These are phyloP conservation scores for Orius insidiosus DNA, from an alignment of 1,140 invertebrate species.

Conservation along the genomic window DNA sequence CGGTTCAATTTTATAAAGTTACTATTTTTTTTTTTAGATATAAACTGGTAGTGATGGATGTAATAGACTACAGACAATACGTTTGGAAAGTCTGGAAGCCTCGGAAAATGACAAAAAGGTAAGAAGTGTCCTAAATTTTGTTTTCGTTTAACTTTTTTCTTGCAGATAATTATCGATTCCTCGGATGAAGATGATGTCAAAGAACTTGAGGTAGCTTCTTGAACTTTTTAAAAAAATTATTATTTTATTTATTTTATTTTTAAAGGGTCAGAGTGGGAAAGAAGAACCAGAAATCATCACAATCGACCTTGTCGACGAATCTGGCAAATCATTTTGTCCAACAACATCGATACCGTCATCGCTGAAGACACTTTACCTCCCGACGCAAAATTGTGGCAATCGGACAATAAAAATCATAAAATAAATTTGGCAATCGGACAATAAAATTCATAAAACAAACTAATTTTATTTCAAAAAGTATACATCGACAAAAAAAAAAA, in stretches of 20 bases:
- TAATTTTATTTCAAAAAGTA: too few species aligned
- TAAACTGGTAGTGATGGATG: conserved; percentile 53
- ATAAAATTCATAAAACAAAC: too few species aligned
- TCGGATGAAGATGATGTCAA: too few species aligned
- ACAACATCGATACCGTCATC: background rate
- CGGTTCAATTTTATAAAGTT: too few species aligned
- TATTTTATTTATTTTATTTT: too few species aligned
- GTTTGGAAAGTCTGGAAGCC: conserved; percentile 60
- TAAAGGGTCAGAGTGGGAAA: too few species aligned
- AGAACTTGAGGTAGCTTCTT: too few species aligned
- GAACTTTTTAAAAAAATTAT: too few species aligned
- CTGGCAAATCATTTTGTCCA: conserved; percentile 6
- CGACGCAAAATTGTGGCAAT: conserved; percentile 10
- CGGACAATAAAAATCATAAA: background rate
- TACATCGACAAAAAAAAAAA: too few species aligned
- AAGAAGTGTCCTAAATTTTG: too few species aligned
- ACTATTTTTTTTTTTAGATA: conserved; percentile 42
- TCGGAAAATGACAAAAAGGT: conserved; percentile 27
- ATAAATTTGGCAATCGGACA: too few species aligned
- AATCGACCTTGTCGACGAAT: conserved; percentile 8
- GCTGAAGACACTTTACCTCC: conserved; percentile 3
- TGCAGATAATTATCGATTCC: background rate
- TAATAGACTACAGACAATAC: conserved; percentile 52
- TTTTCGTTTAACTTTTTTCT: too few species aligned
- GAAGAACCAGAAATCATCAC: conserved; percentile 1